Conservation (phyloP, 2,113 vertebrate genomes). For the Procapra przewalskii region DNA sequence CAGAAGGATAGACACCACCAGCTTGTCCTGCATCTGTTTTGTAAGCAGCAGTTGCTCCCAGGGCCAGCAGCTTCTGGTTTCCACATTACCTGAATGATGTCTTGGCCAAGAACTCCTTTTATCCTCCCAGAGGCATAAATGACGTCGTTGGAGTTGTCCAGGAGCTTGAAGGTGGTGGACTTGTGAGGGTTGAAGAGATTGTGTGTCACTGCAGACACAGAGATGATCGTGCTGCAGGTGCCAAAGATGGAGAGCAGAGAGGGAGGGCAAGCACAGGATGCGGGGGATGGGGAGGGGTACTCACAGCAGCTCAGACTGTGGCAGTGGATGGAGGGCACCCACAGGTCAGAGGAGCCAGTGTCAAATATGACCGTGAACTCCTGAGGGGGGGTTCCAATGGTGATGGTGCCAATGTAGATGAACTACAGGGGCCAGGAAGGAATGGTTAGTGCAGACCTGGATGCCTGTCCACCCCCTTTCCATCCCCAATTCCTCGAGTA, state of each 20-base stretch:
- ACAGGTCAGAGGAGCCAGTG: background rate
- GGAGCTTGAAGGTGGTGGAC: slow-evolving; percentile 71
- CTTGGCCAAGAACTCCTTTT: slow-evolving; percentile 77
- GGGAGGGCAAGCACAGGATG: fast-evolving
- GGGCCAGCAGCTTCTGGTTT: background rate
- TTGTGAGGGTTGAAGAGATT: slow-evolving; percentile 61
- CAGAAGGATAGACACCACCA: background rate
- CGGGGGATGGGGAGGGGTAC: fast-evolving
- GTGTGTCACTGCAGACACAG: slow-evolving; percentile 68
- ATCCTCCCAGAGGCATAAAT: slow-evolving; percentile 72
- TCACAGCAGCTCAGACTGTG: slow-evolving; percentile 32
- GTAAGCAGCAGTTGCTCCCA: fast-evolving
- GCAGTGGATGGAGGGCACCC: slow-evolving; percentile 81
- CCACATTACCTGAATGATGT: slow-evolving; percentile 68
- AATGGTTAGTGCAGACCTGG: no score
- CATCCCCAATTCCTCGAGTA: background rate
- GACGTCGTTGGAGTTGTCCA: background rate
- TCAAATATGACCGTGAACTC: slow-evolving; percentile 54
- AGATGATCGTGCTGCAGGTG: background rate
- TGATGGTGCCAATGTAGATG: slow-evolving; percentile 71
- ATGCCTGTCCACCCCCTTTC: background rate
- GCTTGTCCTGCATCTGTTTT: background rate
- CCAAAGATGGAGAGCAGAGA: background rate
- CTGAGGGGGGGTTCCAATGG: slow-evolving; percentile 76
- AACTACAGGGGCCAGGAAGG: slow-evolving; percentile 41